These are phyloP conservation scores for Hydrozoanthus gracilis DNA, from an alignment of 92 coral and sea anemone species.

Conservation along the genomic window DNA sequence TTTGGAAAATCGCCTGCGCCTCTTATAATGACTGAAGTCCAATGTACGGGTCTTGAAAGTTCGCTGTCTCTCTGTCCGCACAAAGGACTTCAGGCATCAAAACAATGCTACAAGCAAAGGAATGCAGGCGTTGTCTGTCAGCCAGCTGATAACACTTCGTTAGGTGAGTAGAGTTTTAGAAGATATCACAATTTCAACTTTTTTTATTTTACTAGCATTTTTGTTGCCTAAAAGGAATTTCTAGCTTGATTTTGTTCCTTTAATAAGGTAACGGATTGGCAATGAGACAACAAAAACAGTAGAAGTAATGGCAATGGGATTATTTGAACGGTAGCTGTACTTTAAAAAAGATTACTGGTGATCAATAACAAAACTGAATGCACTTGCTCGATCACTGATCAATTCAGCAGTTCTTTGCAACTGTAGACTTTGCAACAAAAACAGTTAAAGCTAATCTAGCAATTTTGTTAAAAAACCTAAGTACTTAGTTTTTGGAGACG, in stretches of 20 bases:
- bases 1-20: neutral
- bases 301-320: too few relatives aligned
- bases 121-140: slow-evolving; percentile 10
- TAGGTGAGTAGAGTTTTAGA: neutral
- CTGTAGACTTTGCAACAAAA: neutral
- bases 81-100: neutral
- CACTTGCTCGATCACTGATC: neutral
- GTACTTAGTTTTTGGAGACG: too few relatives aligned
- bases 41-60: slow-evolving; percentile 20
- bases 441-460: neutral
- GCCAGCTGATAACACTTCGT: slow-evolving; percentile 4
- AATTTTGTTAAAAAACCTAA: too few relatives aligned
- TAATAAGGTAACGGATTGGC: too few relatives aligned
- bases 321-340: neutral
- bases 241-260: neutral
- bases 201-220: too few relatives aligned
- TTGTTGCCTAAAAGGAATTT: neutral
- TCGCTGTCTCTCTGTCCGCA: slow-evolving; percentile 13
- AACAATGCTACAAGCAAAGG: neutral
- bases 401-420: neutral
- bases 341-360: neutral
- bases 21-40: neutral
- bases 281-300: too few relatives aligned
- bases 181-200: neutral
- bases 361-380: neutral